Conservation (phyloP, 2,888 invertebrate genomes). For the Ptilodon capucinus region DNA sequence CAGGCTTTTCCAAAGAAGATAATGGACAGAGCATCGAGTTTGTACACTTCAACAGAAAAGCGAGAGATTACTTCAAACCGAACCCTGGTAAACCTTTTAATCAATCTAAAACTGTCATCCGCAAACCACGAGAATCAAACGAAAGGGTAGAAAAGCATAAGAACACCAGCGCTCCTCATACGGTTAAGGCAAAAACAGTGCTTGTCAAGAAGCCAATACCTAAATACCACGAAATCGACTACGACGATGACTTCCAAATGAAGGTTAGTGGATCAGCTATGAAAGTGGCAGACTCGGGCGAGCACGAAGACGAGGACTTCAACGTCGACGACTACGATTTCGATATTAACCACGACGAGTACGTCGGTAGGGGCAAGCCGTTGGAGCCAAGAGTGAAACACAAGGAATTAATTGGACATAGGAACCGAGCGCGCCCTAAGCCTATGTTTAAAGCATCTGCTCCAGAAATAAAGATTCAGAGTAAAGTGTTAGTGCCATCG, state of each 20-base stretch:
- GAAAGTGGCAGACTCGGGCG: conserved; percentile 48
- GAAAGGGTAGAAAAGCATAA: conserved; percentile 21
- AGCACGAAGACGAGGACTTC: conserved; percentile 72
- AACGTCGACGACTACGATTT: conserved; percentile 70
- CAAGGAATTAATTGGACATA: conserved; percentile 19
- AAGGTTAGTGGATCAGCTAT: conserved; percentile 39
- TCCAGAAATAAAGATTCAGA: conserved; percentile 29
- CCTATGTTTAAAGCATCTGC: conserved; percentile 5
- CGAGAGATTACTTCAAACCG: conserved; percentile 19
- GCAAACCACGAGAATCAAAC: conserved; percentile 29
- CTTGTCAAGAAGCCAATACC: conserved; percentile 67
- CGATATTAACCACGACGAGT: conserved; percentile 70
- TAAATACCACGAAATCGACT: conserved; percentile 57
- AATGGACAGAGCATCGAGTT: conserved; percentile 32
- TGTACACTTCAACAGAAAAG: conserved; percentile 26
- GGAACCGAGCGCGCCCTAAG: conserved; percentile 4
- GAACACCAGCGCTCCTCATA: conserved; percentile 5
- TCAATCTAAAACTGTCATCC: conserved; percentile 2
- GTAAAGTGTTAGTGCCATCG: conserved; percentile 24
- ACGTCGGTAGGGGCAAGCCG: conserved; percentile 55
- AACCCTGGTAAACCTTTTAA: conserved; percentile 6
- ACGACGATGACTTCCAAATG: conserved; percentile 60
- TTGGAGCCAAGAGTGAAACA: conserved; percentile 51
- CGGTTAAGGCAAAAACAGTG: conserved; percentile 21
- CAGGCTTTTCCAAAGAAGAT: conserved; percentile 40